Conservation (phyloP, 2,888 invertebrate species). For the Falcaria lacertinaria region DNA sequence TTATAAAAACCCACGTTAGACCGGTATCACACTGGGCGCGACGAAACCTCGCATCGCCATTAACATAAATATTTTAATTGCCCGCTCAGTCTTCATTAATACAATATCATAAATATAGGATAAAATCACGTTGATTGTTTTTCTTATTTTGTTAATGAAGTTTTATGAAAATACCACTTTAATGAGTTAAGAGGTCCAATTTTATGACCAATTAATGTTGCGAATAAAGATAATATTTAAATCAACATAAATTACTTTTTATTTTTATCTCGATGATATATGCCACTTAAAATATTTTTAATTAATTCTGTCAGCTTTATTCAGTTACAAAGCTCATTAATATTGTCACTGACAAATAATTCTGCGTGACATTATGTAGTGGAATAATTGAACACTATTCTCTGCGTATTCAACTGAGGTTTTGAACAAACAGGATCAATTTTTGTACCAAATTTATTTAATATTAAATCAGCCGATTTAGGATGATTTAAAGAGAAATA, state of each 20-base stretch:
- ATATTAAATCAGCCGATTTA: too few relatives aligned
- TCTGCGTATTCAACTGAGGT: too few relatives aligned
- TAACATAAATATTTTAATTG: slow-evolving; percentile 75
- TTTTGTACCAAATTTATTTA: too few relatives aligned
- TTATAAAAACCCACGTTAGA: slow-evolving; percentile 43
- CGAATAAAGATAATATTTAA: slow-evolving; percentile 32
- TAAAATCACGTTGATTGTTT: slow-evolving; percentile 33
- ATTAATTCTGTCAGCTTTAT: background rate
- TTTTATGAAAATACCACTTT: slow-evolving; percentile 22
- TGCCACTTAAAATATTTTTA: background rate
- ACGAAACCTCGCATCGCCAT: slow-evolving; percentile 36
- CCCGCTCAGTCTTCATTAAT: slow-evolving; percentile 44
- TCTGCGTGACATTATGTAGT: too few relatives aligned
- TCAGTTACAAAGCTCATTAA: background rate
- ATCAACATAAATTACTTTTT: slow-evolving; percentile 13
- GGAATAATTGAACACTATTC: too few relatives aligned
- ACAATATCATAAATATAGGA: slow-evolving; percentile 41
- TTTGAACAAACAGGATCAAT: too few relatives aligned
- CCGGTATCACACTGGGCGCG: slow-evolving; percentile 46
- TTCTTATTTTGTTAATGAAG: slow-evolving; percentile 25
- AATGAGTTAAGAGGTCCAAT: slow-evolving; percentile 24
- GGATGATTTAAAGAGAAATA: too few relatives aligned
- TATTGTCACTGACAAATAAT: background rate
- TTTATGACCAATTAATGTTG: slow-evolving; percentile 39
- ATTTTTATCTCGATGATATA: background rate